Base-by-base conservation (phyloP, 2,888 invertebrate species). In the Bedellia somnulentella region DNA sequence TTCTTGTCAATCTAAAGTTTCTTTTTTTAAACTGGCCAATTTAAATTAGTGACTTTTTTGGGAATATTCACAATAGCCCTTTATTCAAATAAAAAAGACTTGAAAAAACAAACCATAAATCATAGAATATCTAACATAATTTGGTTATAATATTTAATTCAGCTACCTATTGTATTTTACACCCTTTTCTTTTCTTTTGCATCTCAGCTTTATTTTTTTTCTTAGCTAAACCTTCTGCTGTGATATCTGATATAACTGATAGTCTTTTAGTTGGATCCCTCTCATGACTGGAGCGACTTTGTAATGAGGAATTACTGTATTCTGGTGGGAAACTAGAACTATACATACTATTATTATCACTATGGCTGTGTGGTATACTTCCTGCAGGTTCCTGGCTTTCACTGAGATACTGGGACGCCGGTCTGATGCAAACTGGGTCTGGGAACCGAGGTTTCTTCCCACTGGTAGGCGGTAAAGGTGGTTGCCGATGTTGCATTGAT, bases 81-180 rank as follows among this genome's bases (percentile, higher is more conserved):
- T n/a, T n/a, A n/a, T n/a, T n/a, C n/a, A n/a, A n/a, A n/a, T n/a
- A n/a, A n/a, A n/a, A n/a, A n/a, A n/a, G n/a, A n/a, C n/a, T n/a
- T n/a, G n/a, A n/a, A n/a, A n/a, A n/a, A n/a, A n/a, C n/a, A n/a
- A n/a, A n/a, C n/a, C n/a, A n/a, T n/a, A n/a, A n/a, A n/a, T n/a
- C n/a, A n/a, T n/a, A n/a, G n/a, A n/a, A n/a, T n/a, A n/a, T n/a
- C n/a, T n/a, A n/a, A n/a, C n/a, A n/a, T n/a, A n/a, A n/a, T n/a
- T n/a, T n/a, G n/a, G n/a, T n/a, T n/a, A n/a, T n/a, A n/a, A n/a
- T n/a, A n/a, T n/a, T n/a, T n/a, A n/a, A n/a, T n/a, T n/a, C n/a
- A n/a, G n/a, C n/a, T n/a, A n/a, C n/a, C 54, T 52, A 75, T 40
- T 75, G 75, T 45, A 75, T 75, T 37, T 70, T 71, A 42, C 75